A percentile compares a stretch with the other conserved stretches of the same genome.
Evolutionary conservation across 2,888 invertebrate species (phyloP).

Genomic region (Cyrtodaria siliqua): DNA sequence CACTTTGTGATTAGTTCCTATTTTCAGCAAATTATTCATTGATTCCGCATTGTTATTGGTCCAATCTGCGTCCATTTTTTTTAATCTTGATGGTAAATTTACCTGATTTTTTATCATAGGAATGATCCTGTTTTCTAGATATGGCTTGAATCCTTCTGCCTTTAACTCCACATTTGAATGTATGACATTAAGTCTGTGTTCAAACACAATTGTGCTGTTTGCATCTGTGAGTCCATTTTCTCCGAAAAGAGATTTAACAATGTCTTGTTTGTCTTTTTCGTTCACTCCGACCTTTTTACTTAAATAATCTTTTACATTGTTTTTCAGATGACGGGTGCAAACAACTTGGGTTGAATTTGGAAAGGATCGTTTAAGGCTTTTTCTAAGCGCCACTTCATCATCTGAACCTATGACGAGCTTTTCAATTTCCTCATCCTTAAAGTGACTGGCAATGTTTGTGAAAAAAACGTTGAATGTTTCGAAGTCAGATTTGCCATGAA

Average conservation of each 20-base stretch:
- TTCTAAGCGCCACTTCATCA: slow-evolving; percentile 19
- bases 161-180: no score
- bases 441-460: no score
- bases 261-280: not conserved
- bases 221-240: slow-evolving; percentile 22
- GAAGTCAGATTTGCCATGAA: no score
- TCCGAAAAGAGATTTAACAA: slow-evolving; percentile 11
- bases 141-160: no score
- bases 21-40: slow-evolving; percentile 27
- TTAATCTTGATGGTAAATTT: slow-evolving; percentile 15
- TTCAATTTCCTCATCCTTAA: slow-evolving; percentile 11
- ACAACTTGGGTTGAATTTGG: slow-evolving; percentile 7
- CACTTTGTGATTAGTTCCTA: slow-evolving; percentile 17
- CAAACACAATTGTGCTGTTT: slow-evolving; percentile 13
- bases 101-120: slow-evolving; percentile 29
- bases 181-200: slow-evolving; percentile 1
- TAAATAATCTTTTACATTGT: slow-evolving; percentile 31
- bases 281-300: slow-evolving; percentile 9
- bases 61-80: slow-evolving; percentile 22
- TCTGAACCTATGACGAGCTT: slow-evolving; percentile 17
- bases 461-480: no score
- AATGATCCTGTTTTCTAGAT: slow-evolving; percentile 11
- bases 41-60: slow-evolving; percentile 34
- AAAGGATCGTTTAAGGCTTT: slow-evolving; percentile 6
- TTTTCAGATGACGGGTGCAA: slow-evolving; percentile 34